Percentiles rank a stretch among this genome's conserved stretches.
These are phyloP conservation scores for Micrasema longulum DNA, from an alignment of 1,140 invertebrate species.

Conservation along the genomic window DNA sequence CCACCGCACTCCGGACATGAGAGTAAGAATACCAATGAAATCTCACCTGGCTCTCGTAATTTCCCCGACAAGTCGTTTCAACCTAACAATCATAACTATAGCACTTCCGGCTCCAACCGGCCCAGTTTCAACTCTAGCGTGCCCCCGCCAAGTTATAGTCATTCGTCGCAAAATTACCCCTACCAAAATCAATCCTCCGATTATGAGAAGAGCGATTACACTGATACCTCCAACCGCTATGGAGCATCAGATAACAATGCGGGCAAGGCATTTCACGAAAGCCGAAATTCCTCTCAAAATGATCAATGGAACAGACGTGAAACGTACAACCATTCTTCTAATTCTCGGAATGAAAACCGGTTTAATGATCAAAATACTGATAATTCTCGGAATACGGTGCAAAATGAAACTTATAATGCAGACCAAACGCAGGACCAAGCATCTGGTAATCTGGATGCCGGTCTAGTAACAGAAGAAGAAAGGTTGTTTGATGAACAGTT, in stretches of 20 bases:
- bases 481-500: constrained; percentile 85
- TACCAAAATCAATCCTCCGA: background rate
- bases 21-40: constrained; percentile 41
- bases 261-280: background rate
- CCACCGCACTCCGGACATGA: constrained; percentile 55
- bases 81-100: background rate
- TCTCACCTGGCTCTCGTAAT: background rate
- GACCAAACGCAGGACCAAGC: too few relatives aligned
- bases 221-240: constrained; percentile 8
- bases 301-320: constrained; percentile 2
- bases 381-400: background rate
- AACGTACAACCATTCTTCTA: constrained; percentile 1
- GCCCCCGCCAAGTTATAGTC: constrained; percentile 20
- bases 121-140: constrained; percentile 25
- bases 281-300: constrained; percentile 1
- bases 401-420: background rate
- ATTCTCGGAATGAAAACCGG: constrained; percentile 18
- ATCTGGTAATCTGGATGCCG: too few relatives aligned
- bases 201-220: background rate
- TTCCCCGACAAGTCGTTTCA: too few relatives aligned
- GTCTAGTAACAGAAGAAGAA: constrained; percentile 73
- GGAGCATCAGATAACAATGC: background rate
- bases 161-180: constrained; percentile 14
- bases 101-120: too few relatives aligned
- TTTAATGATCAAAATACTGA: constrained; percentile 36